phyloP scores from a whole-genome alignment of 2,888 invertebrate genomes.

The Epinotia brunnichana region DNA sequence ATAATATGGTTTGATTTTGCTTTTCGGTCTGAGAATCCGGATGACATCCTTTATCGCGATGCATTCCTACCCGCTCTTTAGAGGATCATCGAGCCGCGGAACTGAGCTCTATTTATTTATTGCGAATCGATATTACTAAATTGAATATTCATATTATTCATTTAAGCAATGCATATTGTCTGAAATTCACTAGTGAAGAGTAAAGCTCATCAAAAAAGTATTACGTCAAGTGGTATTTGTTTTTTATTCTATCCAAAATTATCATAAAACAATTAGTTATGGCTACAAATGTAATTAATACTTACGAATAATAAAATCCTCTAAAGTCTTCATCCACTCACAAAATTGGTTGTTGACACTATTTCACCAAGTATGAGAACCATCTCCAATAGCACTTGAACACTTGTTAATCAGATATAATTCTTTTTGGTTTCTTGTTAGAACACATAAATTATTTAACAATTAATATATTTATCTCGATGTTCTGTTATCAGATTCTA shows the following conservation, averaged over 20 bases:
- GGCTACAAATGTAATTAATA: conserved; percentile 57
- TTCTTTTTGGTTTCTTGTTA: conserved; percentile 72
- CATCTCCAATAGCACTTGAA: conserved; percentile 68
- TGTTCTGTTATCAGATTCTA: conserved; percentile 57
- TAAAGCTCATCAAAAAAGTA: not conserved
- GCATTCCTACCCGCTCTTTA: conserved; percentile 76
- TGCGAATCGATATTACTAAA: conserved; percentile 24
- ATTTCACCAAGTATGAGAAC: conserved; percentile 66
- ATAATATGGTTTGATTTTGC: conserved; percentile 65
- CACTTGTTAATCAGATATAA: conserved; percentile 60
- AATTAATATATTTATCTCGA: conserved; percentile 49
- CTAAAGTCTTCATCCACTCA: conserved; percentile 59
- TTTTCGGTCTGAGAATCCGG: conserved; percentile 74
- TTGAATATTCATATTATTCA: not conserved
- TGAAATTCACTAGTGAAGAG: not conserved
- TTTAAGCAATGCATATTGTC: not conserved
- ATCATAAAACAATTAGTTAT: not conserved
- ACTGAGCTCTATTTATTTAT: conserved; percentile 41
- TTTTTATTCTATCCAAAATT: no score
- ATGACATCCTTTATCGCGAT: conserved; percentile 83
- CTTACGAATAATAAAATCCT: conserved; percentile 73
- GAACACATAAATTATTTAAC: conserved; percentile 59
- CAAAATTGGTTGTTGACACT: conserved; percentile 70
- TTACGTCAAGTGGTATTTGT: no score
- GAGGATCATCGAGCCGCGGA: conserved; percentile 54